phyloP scores from a whole-genome alignment of 1,140 invertebrate genomes.

The Leptinotarsa texana region DNA sequence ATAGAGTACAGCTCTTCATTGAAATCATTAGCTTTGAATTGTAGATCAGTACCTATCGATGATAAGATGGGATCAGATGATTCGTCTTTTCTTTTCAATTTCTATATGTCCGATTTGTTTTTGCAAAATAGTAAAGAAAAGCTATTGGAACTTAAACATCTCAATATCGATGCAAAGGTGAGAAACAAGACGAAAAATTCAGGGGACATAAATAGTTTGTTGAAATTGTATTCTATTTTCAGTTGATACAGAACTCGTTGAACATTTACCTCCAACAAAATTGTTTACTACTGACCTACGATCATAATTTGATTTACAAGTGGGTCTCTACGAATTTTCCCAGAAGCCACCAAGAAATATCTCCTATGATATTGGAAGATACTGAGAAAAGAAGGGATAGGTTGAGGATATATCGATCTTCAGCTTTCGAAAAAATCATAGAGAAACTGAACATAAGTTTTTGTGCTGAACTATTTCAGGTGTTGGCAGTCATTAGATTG shows the following conservation, averaged over 20 bases:
- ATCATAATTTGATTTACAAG: constrained; percentile 65
- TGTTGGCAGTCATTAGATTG: constrained; percentile 58
- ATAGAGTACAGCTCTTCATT: constrained; percentile 57
- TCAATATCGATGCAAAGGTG: constrained; percentile 77
- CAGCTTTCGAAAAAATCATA: constrained; percentile 55
- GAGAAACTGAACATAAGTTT: constrained; percentile 63
- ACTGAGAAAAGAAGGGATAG: not conserved
- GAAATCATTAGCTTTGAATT: constrained; percentile 56
- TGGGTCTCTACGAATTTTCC: constrained; percentile 61
- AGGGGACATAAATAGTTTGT: no score
- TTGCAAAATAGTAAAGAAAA: constrained; percentile 65
- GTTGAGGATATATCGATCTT: constrained; percentile 12
- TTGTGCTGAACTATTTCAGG: constrained; percentile 66
- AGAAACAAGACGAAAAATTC: not conserved
- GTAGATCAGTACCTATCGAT: constrained; percentile 55
- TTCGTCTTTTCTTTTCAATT: constrained; percentile 63
- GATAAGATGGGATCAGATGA: constrained; percentile 45
- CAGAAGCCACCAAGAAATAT: constrained; percentile 24
- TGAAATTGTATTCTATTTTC: constrained; percentile 37
- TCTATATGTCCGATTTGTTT: constrained; percentile 68
- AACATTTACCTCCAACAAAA: constrained; percentile 71
- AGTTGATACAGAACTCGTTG: constrained; percentile 70
- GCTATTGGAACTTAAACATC: constrained; percentile 66
- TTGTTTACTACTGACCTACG: constrained; percentile 70
- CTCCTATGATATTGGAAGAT: constrained; percentile 9